Evolutionary conservation across 1,140 invertebrate species (phyloP), one percentile per base, ranked within the genome.

Genomic region (Atta texana): DNA sequence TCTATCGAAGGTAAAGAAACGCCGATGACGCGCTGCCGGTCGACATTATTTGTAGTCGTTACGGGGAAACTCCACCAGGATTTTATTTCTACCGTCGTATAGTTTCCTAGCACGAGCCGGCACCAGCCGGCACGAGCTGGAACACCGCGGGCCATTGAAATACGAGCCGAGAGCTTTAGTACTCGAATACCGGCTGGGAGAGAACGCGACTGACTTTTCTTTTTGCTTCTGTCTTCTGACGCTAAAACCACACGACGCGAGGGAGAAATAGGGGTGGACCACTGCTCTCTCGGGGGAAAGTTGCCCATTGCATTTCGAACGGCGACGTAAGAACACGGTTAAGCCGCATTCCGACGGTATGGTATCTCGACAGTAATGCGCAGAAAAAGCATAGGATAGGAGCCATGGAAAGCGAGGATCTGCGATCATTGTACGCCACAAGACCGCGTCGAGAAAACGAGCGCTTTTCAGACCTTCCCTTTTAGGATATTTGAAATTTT

Each of bases 51-150:
- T 84, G 55, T 51, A 39, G 49, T 44, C 31, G 49, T 68, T 53
- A 39, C 4, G 8, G 64, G 1, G 69, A 49, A 44, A 31, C 74
- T 63, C 69, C 55, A 8, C n/a, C 66, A 51, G 69, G 44, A 61
- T 69, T 84, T 84, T 75, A 84, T 84, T 84, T 84, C 69, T 21
- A 63, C 55, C 61, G 80, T 84, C 69, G 69, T 49, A 28, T 28
- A 75, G 69, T 61, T 84, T 74, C 80, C 18, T 51, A 53, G 55
- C 71, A 59, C 68, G 69, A 84, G 80, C 80, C 69, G 28, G 55
- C 55, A 49, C 5, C 55, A 24, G 55, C 24, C n/a, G n/a, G n/a
- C n/a, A n/a, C n/a, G n/a, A n/a, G n/a, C n/a, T n/a, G 24, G 24
- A n/a, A 53, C 31, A 28, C 77, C 28, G 31, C 64, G 21, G 24